Evolutionary conservation across 37 sponge, comb jelly and placozoan species (phyloP), one percentile per base, ranked within the genome.

Genomic region (Diacarnus erythraeanus): DNA sequence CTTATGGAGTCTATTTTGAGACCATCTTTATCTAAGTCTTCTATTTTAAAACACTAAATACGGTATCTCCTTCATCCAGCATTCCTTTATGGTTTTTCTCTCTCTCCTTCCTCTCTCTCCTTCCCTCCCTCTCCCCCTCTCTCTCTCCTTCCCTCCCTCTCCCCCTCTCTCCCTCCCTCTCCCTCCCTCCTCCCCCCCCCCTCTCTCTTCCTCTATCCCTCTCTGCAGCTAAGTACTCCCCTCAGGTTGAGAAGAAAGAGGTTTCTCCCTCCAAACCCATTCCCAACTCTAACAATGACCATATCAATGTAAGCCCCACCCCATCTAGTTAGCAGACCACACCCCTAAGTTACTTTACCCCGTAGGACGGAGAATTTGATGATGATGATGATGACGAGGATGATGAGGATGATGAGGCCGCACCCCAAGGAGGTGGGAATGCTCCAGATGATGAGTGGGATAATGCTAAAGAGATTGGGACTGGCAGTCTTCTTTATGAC

Each of bases 401-500:
- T 2, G 63, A 23, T 8, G 74, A 27, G 47, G 59, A 21, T 37
- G 59, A 1, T 29, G 71, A 25, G 27, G 38, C 27, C 25, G 27
- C 33, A 41, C 47, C 59, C 42, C 22, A 65, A 31, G 65, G 1
- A 42, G 38, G 15, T 10, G 72, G 47, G 36, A 36, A 26, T n/a
- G 20, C 56, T 44, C 36, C 76, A 3, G 25, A 60, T 12, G 76
- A 80, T 30, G 87, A 87, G 38, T 64, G 73, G 41, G 88, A 79
- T 8, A 69, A 73, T 4, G 75, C 36, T 25, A 67, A 65, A 31
- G 82, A 34, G 4, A 69, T 30, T 22, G 3, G 34, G 27, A 34
- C 51, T 2, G 80, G 76, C 33, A 20, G 56, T 10, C 61, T 89
- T 18, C 38, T 89, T n/a, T 84, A 89, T 65, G 71, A 81, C 73